Evolutionary conservation across 1,140 invertebrate genomes (phyloP), one percentile per base, ranked within the genome.

Genomic region (Daktulosphaira vitifoliae): DNA sequence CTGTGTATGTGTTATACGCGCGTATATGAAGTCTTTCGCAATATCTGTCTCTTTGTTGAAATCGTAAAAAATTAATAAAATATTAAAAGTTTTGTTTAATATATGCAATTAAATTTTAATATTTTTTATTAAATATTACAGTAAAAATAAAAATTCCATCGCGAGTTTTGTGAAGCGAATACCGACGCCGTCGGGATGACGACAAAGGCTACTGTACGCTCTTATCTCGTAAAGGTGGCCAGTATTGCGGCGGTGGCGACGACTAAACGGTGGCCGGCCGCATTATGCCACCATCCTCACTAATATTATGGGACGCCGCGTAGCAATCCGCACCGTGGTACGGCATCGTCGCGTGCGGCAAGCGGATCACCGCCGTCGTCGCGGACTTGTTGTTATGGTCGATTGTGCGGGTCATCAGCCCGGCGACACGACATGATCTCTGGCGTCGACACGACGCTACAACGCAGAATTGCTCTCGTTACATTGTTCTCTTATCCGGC

Each of bases 331-430:
- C 54, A 46, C 42, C 42, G 54, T 46, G 42, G 42, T 46, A 26
- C 56, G 56, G 25, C 56, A 48, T 48, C 56, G 56, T 48, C 42
- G 56, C 26, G 56, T 48, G 56, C 56, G 56, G 42, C 26, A 38
- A 48, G 56, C 56, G 56, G 42, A 62, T 39, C 44, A 16, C 44
- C 56, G 56, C 38, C 22, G 52, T 16, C 54, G 56, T 62, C 42
- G 56, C 42, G 42, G 25, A 25, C 42, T 29, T n/a, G 56, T 62
- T 62, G 56, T 62, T 62, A 62, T 62, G 56, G 56, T 62, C 56
- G 42, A 62, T 48, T 62, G 56, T 62, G 56, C 56, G 56, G 56
- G 56, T 62, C 56, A 62, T 39, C 56, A 62, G 56, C 56, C 56
- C 56, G 56, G 56, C 56, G 56, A 48, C 56, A 20, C 42, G 56